Evolutionary conservation across 2,113 vertebrate species (phyloP).

Genomic region (Macrotus californicus): DNA sequence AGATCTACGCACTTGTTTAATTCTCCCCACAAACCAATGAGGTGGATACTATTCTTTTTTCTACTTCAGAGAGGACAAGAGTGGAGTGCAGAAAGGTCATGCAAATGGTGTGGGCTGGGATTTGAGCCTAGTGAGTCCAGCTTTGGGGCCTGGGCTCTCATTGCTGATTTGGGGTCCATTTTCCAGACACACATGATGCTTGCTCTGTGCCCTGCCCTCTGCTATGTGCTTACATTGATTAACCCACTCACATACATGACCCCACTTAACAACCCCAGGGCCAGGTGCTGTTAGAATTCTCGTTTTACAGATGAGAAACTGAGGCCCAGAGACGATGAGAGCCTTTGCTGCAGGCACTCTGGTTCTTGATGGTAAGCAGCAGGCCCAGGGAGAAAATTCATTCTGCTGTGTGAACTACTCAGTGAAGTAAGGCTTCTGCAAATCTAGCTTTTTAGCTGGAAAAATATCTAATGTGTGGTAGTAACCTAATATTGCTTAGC

Average conservation of each 20-base stretch:
- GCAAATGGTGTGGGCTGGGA: fast-evolving
- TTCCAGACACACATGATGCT: background rate
- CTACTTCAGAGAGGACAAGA: background rate
- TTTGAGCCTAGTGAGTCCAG: background rate
- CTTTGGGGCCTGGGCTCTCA: background rate
- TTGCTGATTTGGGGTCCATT: no score
- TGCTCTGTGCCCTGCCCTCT: background rate
- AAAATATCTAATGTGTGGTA: background rate
- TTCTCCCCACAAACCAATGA: background rate
- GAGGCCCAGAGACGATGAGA: background rate
- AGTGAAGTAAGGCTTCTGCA: background rate
- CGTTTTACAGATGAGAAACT: background rate
- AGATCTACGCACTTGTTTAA: background rate
- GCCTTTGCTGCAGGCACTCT: background rate
- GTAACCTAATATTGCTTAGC: background rate
- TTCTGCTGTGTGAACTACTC: background rate
- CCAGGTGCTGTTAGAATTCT: fast-evolving
- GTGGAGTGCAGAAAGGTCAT: background rate
- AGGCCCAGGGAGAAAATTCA: fast-evolving
- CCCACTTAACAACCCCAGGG: no score
- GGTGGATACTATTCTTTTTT: background rate
- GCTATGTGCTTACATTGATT: background rate
- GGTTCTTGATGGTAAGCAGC: fast-evolving
- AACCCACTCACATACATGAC: fast-evolving
- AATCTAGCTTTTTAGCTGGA: background rate